phyloP scores from a whole-genome alignment of 37 sponge, comb jelly and placozoan species.

The Diacarnus erythraeanus region DNA sequence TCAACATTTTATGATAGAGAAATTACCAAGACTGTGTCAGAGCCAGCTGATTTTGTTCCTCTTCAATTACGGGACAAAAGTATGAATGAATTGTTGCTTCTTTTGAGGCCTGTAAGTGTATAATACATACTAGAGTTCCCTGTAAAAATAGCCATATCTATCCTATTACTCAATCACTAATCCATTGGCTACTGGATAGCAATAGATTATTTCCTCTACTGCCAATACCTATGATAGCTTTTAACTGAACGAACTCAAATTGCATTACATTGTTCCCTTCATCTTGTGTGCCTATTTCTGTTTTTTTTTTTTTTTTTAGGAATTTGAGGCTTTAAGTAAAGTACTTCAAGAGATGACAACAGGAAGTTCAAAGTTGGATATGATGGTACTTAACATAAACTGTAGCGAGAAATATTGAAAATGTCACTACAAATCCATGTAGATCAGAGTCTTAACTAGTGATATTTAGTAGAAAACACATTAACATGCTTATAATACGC shows the following conservation, averaged over 20 bases:
- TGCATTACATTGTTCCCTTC: neutral
- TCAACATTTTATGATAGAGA: constrained; percentile 1
- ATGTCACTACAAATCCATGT: too few relatives aligned
- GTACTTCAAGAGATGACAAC: constrained; percentile 24
- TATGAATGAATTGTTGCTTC: neutral
- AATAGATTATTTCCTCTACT: too few relatives aligned
- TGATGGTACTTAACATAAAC: too few relatives aligned
- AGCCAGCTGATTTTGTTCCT: constrained; percentile 2
- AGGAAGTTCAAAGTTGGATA: constrained; percentile 31
- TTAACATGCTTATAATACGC: too few relatives aligned
- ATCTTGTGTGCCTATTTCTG: neutral
- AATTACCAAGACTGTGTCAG: neutral
- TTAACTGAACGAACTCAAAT: too few relatives aligned
- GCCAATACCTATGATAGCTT: too few relatives aligned
- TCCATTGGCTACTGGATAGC: too few relatives aligned
- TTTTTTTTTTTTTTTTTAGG: constrained; percentile 9
- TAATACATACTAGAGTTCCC: too few relatives aligned
- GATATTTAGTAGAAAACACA: too few relatives aligned
- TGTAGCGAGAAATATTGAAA: too few relatives aligned
- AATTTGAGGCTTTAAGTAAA: constrained; percentile 11
- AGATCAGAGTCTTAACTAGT: too few relatives aligned
- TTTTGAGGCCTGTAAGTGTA: constrained; percentile 2
- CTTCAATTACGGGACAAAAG: neutral
- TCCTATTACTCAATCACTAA: neutral
- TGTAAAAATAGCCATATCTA: neutral